These are phyloP conservation scores for Otus sunia DNA, from an alignment of 2,113 vertebrate species.

Conservation along the genomic window DNA sequence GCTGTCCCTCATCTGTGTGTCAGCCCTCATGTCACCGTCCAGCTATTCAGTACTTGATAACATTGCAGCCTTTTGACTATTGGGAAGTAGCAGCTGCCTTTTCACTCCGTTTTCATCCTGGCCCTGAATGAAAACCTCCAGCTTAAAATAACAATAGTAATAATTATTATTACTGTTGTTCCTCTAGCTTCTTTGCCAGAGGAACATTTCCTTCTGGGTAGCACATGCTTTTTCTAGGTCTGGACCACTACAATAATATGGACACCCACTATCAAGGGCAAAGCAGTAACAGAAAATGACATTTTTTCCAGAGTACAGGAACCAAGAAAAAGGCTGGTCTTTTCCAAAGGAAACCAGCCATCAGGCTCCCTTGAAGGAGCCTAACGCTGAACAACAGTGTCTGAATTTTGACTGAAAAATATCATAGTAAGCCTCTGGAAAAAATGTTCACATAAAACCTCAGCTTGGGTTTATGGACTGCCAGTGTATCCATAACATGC, in stretches of 20 bases:
- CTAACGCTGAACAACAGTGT: accelerated
- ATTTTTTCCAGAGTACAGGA: background rate
- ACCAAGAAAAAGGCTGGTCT: background rate
- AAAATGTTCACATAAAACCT: background rate
- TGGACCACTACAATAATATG: background rate
- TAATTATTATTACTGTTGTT: background rate
- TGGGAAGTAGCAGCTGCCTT: background rate
- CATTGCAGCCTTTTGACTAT: background rate
- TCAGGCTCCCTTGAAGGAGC: background rate
- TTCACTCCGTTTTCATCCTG: background rate
- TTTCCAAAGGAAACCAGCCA: background rate
- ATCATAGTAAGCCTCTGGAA: background rate
- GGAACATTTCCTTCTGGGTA: background rate
- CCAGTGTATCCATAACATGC: background rate
- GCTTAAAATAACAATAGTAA: background rate
- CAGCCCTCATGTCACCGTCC: background rate
- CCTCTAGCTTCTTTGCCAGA: background rate
- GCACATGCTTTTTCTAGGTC: background rate
- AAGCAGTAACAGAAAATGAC: background rate
- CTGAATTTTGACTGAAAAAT: background rate
- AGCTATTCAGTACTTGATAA: background rate
- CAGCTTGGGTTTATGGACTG: background rate
- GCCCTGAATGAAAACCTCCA: background rate
- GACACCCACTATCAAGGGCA: background rate
- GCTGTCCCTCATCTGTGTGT: accelerated